phyloP scores from a whole-genome alignment of 2,888 invertebrate genomes.

The Callosobruchus maculatus region DNA sequence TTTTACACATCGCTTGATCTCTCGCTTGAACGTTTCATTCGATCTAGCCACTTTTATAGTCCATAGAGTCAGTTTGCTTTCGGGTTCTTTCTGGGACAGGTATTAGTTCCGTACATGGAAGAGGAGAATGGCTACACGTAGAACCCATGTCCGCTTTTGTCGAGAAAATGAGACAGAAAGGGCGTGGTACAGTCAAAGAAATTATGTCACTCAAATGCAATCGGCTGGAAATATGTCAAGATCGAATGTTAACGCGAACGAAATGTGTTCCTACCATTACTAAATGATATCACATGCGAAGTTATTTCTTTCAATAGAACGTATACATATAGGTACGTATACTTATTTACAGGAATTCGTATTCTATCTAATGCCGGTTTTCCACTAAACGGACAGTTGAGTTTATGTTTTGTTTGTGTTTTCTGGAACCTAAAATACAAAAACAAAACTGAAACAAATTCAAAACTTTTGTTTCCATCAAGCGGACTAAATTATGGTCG shows the following conservation, averaged over 20 bases:
- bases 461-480: too few species aligned
- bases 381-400: too few species aligned
- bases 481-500: too few species aligned
- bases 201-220: slow-evolving; percentile 23
- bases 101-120: slow-evolving; percentile 43
- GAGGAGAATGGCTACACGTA: slow-evolving; percentile 37
- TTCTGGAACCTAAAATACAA: too few species aligned
- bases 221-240: slow-evolving; percentile 41
- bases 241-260: neutral
- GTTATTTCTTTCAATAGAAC: too few species aligned
- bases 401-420: too few species aligned
- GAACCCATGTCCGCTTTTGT: slow-evolving; percentile 39
- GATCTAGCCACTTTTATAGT: slow-evolving; percentile 13
- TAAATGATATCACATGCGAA: too few species aligned
- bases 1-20: slow-evolving; percentile 14
- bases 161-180: slow-evolving; percentile 6
- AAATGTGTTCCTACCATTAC: too few species aligned
- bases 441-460: too few species aligned
- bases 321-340: too few species aligned
- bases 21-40: slow-evolving; percentile 24
- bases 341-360: too few species aligned
- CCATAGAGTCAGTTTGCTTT: slow-evolving; percentile 27
- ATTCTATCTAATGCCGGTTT: too few species aligned
- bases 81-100: slow-evolving; percentile 26
- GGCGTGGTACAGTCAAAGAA: slow-evolving; percentile 2